Base-by-base conservation (phyloP, 1,140 invertebrate species). In the Heliothis virescens region DNA sequence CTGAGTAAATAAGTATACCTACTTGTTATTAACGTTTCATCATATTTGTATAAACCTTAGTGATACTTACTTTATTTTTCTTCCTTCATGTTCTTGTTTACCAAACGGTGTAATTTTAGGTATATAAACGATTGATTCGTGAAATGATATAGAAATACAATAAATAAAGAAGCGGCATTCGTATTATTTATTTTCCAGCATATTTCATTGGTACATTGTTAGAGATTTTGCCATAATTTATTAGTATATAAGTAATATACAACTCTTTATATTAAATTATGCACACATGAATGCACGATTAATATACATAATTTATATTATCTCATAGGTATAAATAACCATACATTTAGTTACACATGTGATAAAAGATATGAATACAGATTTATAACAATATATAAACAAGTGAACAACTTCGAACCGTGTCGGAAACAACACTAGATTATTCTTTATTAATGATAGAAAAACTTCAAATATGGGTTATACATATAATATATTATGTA, bases 121-220 rank as follows among this genome's bases (percentile, higher is more conserved):
- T 65, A 47, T 71, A 29, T 52, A 29, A 71, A 53, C 13, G 3
- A 52, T n/a, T 71, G n/a, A 5, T 55, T 16, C n/a, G 26, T 34
- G 52, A 29, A 71, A n/a, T 50, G 26, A 57, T 21, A 69, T 57
- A 88, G 86, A 88, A 93, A 93, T 87, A 89, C 88, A 91, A 84
- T 77, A 88, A 92, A 93, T 93, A 93, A 94, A 92, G 91, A 93
- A 94, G 92, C 92, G 90, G 90, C 91, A 91, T 92, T 92, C 92
- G 89, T 93, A 92, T 92, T 87, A 91, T 94, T 93, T 94, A 94
- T 92, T 93, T 91, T 89, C 90, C 89, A 92, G 92, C 91, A 88
- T 94, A 94, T 92, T 91, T 87, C 85, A 89, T 92, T 93, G 92
- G 92, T 94, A 94, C 92, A 94, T 92, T 92, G 85, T 91, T 90